phyloP scores from a whole-genome alignment of 2,797 vertebrate genomes.

The Pipistrellus pygmaeus region DNA sequence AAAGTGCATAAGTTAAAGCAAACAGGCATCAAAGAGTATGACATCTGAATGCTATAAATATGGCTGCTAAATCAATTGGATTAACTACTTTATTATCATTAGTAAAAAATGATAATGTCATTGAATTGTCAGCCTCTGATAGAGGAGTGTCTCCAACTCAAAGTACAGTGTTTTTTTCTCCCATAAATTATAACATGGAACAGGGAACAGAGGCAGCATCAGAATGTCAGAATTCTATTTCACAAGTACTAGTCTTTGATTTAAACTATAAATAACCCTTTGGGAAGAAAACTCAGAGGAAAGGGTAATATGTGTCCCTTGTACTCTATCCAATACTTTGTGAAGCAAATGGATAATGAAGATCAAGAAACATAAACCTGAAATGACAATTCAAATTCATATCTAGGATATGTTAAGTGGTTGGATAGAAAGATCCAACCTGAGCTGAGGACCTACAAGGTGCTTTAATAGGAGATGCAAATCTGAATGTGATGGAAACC shows the following conservation, averaged over 20 bases:
- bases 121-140: neutral
- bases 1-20: neutral
- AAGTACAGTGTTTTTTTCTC: neutral
- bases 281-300: neutral
- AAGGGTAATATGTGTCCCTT: neutral
- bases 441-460: neutral
- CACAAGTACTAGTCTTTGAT: neutral
- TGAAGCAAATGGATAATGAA: neutral
- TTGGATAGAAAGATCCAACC: neutral
- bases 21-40: neutral
- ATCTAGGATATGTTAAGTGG: neutral
- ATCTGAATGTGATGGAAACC: neutral
- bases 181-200: neutral
- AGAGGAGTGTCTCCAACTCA: neutral
- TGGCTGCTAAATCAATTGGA: neutral
- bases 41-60: neutral
- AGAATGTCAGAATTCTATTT: conserved; percentile 37
- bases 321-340: neutral
- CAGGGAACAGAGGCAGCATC: neutral
- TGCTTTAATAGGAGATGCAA: neutral
- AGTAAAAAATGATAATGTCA: neutral
- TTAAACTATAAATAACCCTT: neutral
- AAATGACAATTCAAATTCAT: neutral
- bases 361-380: neutral
- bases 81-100: conserved; percentile 20